Percentiles rank a stretch among this genome's conserved stretches.
Evolutionary conservation across 2,113 vertebrate species (phyloP).

Genomic region (Pachyramphus minor): DNA sequence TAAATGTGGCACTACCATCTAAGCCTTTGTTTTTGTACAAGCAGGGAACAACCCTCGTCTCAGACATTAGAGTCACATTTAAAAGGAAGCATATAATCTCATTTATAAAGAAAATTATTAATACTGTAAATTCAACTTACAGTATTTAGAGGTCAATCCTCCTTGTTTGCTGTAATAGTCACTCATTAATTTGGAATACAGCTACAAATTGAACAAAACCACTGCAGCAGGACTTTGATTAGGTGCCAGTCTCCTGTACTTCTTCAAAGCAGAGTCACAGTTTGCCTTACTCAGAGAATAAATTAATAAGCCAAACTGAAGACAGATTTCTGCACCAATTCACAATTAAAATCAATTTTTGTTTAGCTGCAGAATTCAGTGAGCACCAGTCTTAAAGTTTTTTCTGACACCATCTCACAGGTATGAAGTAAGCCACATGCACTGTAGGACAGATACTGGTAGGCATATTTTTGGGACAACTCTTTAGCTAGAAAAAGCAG

Average conservation of each 20-base stretch:
- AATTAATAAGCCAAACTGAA: neutral
- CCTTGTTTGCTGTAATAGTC: neutral
- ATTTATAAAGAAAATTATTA: neutral
- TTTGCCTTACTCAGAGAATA: neutral
- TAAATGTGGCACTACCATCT: neutral
- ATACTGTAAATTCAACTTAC: neutral
- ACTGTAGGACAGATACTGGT: neutral
- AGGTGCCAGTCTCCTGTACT: neutral
- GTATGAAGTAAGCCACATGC: neutral
- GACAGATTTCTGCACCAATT: neutral
- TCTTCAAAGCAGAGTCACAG: neutral
- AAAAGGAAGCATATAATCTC: neutral
- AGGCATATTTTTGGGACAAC: neutral
- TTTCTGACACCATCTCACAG: neutral
- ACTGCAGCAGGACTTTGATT: neutral
- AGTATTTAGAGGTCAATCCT: neutral
- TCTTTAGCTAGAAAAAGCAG: neutral
- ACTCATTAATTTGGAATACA: neutral
- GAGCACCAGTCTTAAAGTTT: neutral
- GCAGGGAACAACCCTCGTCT: neutral
- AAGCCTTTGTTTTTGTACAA: neutral
- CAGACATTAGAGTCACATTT: neutral
- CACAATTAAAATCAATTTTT: neutral
- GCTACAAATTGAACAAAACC: neutral
- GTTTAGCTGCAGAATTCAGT: neutral